Evolutionary conservation across 1,140 invertebrate genomes (phyloP).

Genomic region (Leptopilina boulardi): DNA sequence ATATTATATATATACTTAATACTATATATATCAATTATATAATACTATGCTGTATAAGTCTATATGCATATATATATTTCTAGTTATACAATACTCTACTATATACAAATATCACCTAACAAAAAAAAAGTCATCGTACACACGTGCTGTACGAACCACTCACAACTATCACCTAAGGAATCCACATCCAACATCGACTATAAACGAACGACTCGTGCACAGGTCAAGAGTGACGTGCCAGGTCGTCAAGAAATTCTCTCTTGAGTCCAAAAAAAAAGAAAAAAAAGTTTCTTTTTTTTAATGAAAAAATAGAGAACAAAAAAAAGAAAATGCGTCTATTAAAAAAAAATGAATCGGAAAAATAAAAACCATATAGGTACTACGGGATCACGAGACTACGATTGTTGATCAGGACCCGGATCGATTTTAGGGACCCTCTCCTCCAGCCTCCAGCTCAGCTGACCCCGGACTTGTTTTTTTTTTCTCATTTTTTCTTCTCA

Average conservation of each 20-base stretch:
- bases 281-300: background rate
- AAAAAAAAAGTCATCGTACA: conserved; percentile 33
- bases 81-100: conserved; percentile 33
- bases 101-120: conserved; percentile 27
- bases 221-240: conserved; percentile 37
- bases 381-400: conserved; percentile 55
- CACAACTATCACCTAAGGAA: conserved; percentile 24
- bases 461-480: conserved; percentile 45
- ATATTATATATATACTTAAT: background rate
- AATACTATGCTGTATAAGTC: conserved; percentile 27
- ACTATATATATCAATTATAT: conserved; percentile 18
- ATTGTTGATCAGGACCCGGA: conserved; percentile 59
- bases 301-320: background rate
- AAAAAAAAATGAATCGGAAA: background rate
- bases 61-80: conserved; percentile 32
- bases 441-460: conserved; percentile 62
- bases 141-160: conserved; percentile 33
- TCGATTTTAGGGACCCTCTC: conserved; percentile 54
- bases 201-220: conserved; percentile 19
- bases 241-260: conserved; percentile 26
- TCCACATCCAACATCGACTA: conserved; percentile 32
- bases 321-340: conserved; percentile 6
- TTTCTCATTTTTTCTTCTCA: conserved; percentile 46
- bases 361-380: conserved; percentile 60
- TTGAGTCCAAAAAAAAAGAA: background rate